These are phyloP conservation scores for Xestia ashworthii DNA, from an alignment of 2,888 invertebrate genomes.

Conservation along the genomic window DNA sequence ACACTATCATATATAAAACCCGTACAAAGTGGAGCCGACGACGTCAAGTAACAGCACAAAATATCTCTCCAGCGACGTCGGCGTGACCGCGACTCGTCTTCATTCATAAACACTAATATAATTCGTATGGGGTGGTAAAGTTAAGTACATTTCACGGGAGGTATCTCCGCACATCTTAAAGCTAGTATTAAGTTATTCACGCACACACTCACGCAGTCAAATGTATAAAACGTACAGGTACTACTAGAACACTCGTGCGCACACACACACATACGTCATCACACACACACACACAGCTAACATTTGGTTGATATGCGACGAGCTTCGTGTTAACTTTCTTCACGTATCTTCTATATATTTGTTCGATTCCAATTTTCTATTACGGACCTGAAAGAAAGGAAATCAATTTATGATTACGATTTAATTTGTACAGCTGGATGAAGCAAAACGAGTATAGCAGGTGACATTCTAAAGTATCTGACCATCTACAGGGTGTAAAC, in stretches of 20 bases:
- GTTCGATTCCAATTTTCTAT: conserved; percentile 60
- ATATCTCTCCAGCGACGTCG: conserved; percentile 4
- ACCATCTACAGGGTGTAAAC: neutral
- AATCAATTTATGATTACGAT: neutral
- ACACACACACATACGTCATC: conserved; percentile 39
- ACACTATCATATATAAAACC: conserved; percentile 35
- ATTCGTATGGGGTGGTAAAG: conserved; percentile 58
- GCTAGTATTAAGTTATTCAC: conserved; percentile 62
- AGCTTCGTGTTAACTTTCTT: conserved; percentile 60
- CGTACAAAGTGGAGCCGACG: conserved; percentile 44
- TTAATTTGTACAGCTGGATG: neutral
- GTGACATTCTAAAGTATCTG: neutral
- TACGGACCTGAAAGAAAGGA: conserved; percentile 41
- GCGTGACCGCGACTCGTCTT: neutral
- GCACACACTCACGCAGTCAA: conserved; percentile 51
- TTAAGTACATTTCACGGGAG: conserved; percentile 66
- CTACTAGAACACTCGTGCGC: conserved; percentile 35
- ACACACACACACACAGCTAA: conserved; percentile 53
- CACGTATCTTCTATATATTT: conserved; percentile 62
- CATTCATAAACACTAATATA: conserved; percentile 43
- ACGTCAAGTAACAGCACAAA: conserved; percentile 2
- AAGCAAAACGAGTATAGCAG: neutral
- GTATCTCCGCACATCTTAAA: conserved; percentile 63
- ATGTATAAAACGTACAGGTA: conserved; percentile 62
- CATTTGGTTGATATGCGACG: conserved; percentile 73